phyloP scores from a whole-genome alignment of 1,140 invertebrate species.

The Diabrotica undecimpunctata region DNA sequence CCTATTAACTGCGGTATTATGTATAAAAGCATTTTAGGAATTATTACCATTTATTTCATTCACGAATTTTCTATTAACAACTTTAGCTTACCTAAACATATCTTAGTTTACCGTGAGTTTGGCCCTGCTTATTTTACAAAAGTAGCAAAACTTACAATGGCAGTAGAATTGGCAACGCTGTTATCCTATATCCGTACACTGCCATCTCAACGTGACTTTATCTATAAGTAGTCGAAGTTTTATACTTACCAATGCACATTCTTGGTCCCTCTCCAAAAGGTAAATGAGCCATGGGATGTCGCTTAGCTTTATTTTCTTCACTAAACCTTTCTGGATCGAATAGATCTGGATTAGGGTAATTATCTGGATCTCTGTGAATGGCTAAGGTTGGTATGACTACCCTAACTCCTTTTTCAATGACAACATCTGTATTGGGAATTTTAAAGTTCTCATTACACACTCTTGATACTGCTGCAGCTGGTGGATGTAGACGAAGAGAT shows the following conservation, averaged over 20 bases:
- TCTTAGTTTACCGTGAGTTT: too few relatives aligned
- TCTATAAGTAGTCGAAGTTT: too few relatives aligned
- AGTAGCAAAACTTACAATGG: too few relatives aligned
- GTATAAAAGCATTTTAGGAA: too few relatives aligned
- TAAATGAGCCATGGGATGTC: conserved; percentile 48
- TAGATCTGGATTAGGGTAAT: conserved; percentile 57
- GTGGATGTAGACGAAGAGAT: conserved; percentile 57
- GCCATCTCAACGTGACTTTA: too few relatives aligned
- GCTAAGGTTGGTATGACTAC: conserved; percentile 48
- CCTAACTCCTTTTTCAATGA: conserved; percentile 47
- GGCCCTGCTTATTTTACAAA: too few relatives aligned
- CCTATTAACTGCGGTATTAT: too few relatives aligned
- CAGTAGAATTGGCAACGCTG: too few relatives aligned
- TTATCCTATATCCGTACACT: too few relatives aligned
- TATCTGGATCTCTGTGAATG: conserved; percentile 50
- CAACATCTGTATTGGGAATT: conserved; percentile 41
- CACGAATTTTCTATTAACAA: too few relatives aligned
- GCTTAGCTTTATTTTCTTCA: conserved; percentile 45
- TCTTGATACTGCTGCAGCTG: conserved; percentile 35
- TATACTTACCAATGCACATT: conserved; percentile 56
- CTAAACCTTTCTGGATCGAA: conserved; percentile 65
- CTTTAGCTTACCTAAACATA: too few relatives aligned
- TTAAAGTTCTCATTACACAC: conserved; percentile 22
- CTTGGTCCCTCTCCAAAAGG: conserved; percentile 45
- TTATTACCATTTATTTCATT: too few relatives aligned